Base-by-base conservation (phyloP, 2,113 vertebrate genomes). In the Cyprinodon tularosa region DNA sequence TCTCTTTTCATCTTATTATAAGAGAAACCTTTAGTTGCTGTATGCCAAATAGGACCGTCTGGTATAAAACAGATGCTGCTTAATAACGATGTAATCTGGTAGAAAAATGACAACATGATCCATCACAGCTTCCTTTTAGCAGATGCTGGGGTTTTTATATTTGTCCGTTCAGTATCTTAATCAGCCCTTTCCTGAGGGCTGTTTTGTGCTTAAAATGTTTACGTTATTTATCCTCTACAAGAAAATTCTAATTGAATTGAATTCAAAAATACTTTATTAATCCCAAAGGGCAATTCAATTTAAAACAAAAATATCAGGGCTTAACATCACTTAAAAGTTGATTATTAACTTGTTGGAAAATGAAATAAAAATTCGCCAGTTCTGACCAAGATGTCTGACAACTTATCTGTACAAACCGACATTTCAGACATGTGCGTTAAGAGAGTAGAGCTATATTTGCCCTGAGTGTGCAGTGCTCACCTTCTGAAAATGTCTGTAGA, bases 401-500 rank as follows among this genome's bases (percentile, higher is more conserved):
- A 9, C 20, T 66, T 47, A 6, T 38, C 9, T 39, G 36, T n/a
- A 50, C 29, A 12, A 62, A 48, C 4, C 39, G 57, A 62, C 15
- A 45, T 9, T 57, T 15, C 0, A 57, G 17, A 57, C 17, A 57
- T n/a, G 50, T 57, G 50, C 15, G 12, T 62, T 68, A 3, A 62
- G 17, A 12, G 37, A 17, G 3, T 71, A 10, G 61, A 4, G 3
- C 44, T 6, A 37, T 48, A 5, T 63, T 38, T 72, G 22, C 38
- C 12, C 13, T 38, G 36, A 12, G 13, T 53, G 66, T 68, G n/a
- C 44, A 73, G 29, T 20, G 4, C 45, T 75, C 91, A 96, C 98
- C 98, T 97, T 94, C 72, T 96, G 85, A 99, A 99, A 90, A 99
- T 97, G 91, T 99, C 98, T 0, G 90, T 91, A 0, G 98, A 98